A percentile compares a stretch with the other conserved stretches of the same genome.
These are phyloP conservation scores for Syrista parreyssii DNA, from an alignment of 2,888 invertebrate genomes.

Conservation along the genomic window DNA sequence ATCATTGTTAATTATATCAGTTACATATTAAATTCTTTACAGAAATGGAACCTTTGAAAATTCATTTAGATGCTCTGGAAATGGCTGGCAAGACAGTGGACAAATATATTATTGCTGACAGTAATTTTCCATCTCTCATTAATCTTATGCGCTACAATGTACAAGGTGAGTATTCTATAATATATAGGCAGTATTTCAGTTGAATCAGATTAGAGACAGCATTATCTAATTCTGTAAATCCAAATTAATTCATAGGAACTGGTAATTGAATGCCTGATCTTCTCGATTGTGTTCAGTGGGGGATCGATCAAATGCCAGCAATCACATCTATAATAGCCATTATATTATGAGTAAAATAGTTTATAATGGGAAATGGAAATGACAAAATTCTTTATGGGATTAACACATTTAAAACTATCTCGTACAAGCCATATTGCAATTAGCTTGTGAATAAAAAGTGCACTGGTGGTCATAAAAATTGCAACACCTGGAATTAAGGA, in stretches of 20 bases:
- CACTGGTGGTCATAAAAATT: too few relatives aligned
- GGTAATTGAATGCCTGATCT: too few relatives aligned
- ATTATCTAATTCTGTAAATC: conserved; percentile 38
- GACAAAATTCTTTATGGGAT: too few relatives aligned
- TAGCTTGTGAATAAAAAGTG: too few relatives aligned
- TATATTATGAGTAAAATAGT: conserved; percentile 3
- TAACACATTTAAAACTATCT: too few relatives aligned
- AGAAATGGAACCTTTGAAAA: conserved; percentile 63
- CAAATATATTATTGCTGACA: conserved; percentile 77
- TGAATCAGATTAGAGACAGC: neutral
- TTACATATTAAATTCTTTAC: neutral
- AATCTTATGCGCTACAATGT: conserved; percentile 69
- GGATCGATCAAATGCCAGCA: too few relatives aligned
- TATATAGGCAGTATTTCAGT: too few relatives aligned
- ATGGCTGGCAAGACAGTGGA: conserved; percentile 85
- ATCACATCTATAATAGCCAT: too few relatives aligned
- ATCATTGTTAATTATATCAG: too few relatives aligned
- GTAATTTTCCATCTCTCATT: conserved; percentile 77
- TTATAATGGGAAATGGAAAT: neutral
- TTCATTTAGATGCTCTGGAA: conserved; percentile 75
- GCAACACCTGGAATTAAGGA: too few relatives aligned
- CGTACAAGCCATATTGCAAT: too few relatives aligned
- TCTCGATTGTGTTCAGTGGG: too few relatives aligned
- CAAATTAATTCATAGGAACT: neutral
- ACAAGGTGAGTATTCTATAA: conserved; percentile 62